Base-by-base conservation (phyloP, 2,888 invertebrate species). In the Meliscaeva auricollis region DNA sequence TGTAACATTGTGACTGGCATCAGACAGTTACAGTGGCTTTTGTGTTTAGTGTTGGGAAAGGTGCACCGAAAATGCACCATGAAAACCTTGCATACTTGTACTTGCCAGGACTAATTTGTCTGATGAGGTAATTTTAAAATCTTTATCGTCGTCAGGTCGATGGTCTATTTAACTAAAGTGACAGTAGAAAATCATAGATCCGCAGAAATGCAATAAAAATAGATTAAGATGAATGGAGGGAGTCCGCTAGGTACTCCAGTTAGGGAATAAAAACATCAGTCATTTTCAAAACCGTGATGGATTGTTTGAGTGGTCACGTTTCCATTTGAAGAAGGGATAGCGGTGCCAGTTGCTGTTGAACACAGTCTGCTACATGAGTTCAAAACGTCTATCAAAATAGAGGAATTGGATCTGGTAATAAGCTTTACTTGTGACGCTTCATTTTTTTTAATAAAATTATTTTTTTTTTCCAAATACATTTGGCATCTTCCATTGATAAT, bases 251-350 rank as follows among this genome's bases (percentile, higher is more conserved):
- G n/a, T n/a, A n/a, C n/a, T n/a, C n/a, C n/a, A n/a, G n/a, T n/a
- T n/a, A 38, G 22, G 30, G 50, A 44, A 11, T 17, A 9, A 54
- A 74, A 74, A 74, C 30, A 74, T 64, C 64, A 46, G 35, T 72
- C 46, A 22, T 35, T 60, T 72, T 22, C 22, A 22, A 15, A 11
- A 22, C 11, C 38, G 13, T 72, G 72, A 72, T 73, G 50, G 62
- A 73, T 73, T 70, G 72, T 22, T 38, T 44, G 2, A 26, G 26
- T 4, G 26, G 26, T 26, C 26, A 26, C 2, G 4, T 2, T 26
- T 4, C 4, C 3, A 3, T 2, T 4, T 26, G 26, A 26, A 26
- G 26, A 26, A n/a, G n/a, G n/a, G n/a, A 26, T 26, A 4, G 26
- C 26, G 26, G 26, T 26, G 26, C 26, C 26, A 26, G 26, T 26